A percentile compares a stretch with the other conserved stretches of the same genome.
phyloP scores from a whole-genome alignment of 1,140 invertebrate species.

The Octopus sinensis region DNA sequence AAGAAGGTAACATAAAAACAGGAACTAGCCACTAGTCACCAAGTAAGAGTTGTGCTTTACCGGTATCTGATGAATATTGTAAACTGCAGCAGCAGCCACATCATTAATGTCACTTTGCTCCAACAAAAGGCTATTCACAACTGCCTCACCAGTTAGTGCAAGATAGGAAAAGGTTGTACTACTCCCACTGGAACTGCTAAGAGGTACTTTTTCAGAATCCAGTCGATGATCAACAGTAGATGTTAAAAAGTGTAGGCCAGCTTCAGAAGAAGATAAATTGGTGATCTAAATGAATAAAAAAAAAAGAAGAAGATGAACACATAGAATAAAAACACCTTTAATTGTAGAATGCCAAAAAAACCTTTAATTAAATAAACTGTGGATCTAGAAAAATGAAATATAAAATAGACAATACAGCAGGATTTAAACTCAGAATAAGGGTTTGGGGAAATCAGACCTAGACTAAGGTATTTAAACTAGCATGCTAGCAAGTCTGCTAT shows the following conservation, averaged over 20 bases:
- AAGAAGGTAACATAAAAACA: too few species aligned
- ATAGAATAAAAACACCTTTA: too few species aligned
- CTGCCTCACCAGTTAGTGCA: neutral
- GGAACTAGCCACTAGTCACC: too few species aligned
- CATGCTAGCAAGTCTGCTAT: too few species aligned
- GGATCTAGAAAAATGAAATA: too few species aligned
- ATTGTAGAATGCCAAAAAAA: too few species aligned
- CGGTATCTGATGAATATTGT: neutral
- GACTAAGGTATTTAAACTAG: too few species aligned
- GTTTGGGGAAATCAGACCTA: too few species aligned
- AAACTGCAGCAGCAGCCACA: conserved; percentile 5
- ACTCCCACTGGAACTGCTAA: neutral
- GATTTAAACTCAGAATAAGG: too few species aligned
- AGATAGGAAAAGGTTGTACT: neutral
- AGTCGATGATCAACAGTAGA: neutral
- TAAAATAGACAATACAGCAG: too few species aligned
- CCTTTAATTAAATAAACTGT: too few species aligned
- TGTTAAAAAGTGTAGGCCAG: neutral
- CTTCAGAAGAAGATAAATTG: neutral
- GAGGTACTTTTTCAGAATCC: neutral
- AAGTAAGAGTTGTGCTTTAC: neutral
- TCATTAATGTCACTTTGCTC: neutral
- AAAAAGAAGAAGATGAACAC: neutral
- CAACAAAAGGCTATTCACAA: neutral
- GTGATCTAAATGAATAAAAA: neutral